phyloP scores from a whole-genome alignment of 2,888 invertebrate species.

The Galerucella nymphaeae region DNA sequence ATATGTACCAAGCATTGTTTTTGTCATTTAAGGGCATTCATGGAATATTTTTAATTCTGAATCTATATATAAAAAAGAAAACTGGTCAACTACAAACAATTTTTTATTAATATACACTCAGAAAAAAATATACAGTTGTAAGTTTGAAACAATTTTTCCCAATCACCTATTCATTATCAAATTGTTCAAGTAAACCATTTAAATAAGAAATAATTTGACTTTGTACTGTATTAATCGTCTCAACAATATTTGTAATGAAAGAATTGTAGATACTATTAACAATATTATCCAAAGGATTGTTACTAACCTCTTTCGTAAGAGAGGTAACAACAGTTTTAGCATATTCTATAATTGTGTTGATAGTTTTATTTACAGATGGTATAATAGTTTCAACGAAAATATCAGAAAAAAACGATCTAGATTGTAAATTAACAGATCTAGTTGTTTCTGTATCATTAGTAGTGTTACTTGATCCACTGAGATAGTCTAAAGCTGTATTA shows the following conservation, averaged over 20 bases:
- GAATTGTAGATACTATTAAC: slow-evolving; percentile 9
- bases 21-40: neutral
- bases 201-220: slow-evolving; percentile 11
- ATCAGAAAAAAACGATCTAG: neutral
- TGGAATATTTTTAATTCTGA: too few relatives aligned
- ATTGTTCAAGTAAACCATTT: neutral
- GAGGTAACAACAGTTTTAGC: neutral
- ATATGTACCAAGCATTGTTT: neutral
- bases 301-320: neutral
- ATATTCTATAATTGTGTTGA: slow-evolving; percentile 16
- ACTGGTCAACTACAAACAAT: neutral
- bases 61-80: too few relatives aligned
- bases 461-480: neutral
- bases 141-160: neutral
- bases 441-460: neutral
- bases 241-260: neutral
- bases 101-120: neutral
- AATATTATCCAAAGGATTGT: slow-evolving; percentile 18
- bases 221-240: neutral
- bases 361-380: neutral
- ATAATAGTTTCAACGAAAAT: neutral
- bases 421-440: neutral
- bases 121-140: neutral
- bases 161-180: neutral
- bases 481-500: neutral